These are phyloP conservation scores for Papilio gigon DNA, from an alignment of 2,888 invertebrate genomes.

Conservation along the genomic window DNA sequence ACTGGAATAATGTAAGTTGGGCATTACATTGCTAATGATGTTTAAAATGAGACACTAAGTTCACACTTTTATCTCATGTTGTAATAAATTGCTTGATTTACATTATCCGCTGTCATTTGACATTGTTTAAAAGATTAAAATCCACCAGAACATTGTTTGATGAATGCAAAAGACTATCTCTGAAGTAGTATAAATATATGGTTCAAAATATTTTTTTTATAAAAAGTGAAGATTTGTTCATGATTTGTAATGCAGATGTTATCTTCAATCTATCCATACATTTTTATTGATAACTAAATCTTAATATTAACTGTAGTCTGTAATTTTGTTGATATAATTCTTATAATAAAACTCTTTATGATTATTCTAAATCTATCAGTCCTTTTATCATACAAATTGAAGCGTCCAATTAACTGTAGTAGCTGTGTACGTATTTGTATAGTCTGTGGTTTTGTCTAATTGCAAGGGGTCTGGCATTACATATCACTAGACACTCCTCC, in stretches of 20 bases:
- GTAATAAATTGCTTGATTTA: neutral
- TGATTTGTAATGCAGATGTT: too few relatives aligned
- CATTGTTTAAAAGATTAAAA: neutral
- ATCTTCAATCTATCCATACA: too few relatives aligned
- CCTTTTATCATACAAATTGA: neutral
- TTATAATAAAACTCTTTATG: neutral
- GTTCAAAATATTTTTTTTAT: neutral
- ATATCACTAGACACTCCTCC: neutral
- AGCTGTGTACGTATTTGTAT: neutral
- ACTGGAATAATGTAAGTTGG: too few relatives aligned
- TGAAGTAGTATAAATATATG: neutral
- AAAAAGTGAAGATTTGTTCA: neutral
- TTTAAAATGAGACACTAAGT: too few relatives aligned
- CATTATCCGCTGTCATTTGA: neutral
- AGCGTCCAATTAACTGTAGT: conserved; percentile 14
- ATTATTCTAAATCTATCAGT: neutral
- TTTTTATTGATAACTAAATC: too few relatives aligned
- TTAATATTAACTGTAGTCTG: too few relatives aligned
- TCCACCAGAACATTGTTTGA: neutral
- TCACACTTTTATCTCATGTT: neutral
- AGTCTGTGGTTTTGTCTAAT: conserved; percentile 20
- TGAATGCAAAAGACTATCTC: neutral
- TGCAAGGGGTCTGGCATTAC: conserved; percentile 13
- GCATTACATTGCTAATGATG: too few relatives aligned
- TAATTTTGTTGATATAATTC: too few relatives aligned